phyloP scores from a whole-genome alignment of 2,113 vertebrate species.

The Corythoichthys haematopterus region DNA sequence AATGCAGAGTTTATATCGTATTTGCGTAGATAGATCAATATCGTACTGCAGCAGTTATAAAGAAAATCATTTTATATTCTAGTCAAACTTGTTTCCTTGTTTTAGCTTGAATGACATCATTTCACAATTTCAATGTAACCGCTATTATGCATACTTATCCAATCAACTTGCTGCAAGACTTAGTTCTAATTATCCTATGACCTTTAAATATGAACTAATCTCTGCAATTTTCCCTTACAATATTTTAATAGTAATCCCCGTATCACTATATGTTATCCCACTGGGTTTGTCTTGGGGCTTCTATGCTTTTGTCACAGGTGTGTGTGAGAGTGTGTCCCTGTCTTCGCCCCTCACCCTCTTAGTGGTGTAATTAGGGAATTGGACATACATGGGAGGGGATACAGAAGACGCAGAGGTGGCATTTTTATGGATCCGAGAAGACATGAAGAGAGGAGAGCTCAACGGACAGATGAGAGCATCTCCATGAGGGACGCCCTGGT shows the following conservation, averaged over 20 bases:
- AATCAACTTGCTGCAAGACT: conserved; percentile 1
- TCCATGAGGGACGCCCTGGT: no score
- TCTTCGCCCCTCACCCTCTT: no score
- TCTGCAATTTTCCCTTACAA: not conserved
- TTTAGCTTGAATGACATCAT: not conserved
- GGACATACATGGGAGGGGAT: no score
- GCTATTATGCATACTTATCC: not conserved
- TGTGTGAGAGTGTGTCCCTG: no score
- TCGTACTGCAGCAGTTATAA: not conserved
- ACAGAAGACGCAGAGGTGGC: no score
- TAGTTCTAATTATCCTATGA: not conserved
- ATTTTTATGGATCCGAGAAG: no score
- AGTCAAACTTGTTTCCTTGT: not conserved
- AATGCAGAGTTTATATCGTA: not conserved
- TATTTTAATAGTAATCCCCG: not conserved
- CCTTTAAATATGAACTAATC: conserved; percentile 4
- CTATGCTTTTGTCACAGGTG: no score
- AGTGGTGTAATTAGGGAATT: no score
- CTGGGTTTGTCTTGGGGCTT: not conserved
- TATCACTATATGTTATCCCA: not conserved
- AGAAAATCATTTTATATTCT: not conserved
- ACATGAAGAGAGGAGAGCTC: no score
- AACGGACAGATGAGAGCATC: no score
- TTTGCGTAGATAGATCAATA: not conserved
- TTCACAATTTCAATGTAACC: not conserved